A percentile compares a stretch with the other conserved stretches of the same genome.
These are phyloP conservation scores for Nemotelus nigrinus DNA, from an alignment of 2,888 invertebrate genomes.

Conservation along the genomic window DNA sequence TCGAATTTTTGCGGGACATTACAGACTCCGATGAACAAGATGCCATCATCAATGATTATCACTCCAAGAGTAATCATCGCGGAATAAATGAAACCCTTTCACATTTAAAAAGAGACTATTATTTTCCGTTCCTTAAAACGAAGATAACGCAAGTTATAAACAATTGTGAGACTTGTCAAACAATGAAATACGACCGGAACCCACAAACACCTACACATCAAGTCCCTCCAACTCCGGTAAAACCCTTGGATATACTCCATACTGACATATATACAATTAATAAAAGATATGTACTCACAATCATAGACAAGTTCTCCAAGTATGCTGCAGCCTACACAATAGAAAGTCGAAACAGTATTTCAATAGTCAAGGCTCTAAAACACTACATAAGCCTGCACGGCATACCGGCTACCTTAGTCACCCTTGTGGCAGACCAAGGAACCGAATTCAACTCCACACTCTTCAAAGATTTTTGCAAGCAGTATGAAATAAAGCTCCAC, in stretches of 20 bases:
- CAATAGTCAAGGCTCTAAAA: constrained; percentile 24
- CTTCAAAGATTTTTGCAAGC: constrained; percentile 49
- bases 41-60: too few relatives aligned
- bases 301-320: constrained; percentile 41
- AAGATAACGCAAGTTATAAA: constrained; percentile 43
- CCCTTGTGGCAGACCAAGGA: constrained; percentile 47
- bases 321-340: constrained; percentile 36
- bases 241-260: constrained; percentile 43
- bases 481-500: constrained; percentile 46
- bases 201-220: constrained; percentile 44
- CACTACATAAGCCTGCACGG: constrained; percentile 30
- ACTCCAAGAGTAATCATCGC: too few relatives aligned
- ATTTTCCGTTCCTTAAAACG: constrained; percentile 41
- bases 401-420: constrained; percentile 18
- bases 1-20: too few relatives aligned
- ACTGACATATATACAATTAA: constrained; percentile 32
- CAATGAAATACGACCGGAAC: constrained; percentile 46
- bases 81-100: constrained; percentile 42
- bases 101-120: constrained; percentile 42
- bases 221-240: constrained; percentile 31
- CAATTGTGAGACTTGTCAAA: constrained; percentile 42
- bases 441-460: constrained; percentile 48
- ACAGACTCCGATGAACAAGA: too few relatives aligned
- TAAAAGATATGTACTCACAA: constrained; percentile 18
- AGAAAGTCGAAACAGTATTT: constrained; percentile 5